Evolutionary conservation across 2,113 vertebrate genomes (phyloP), one percentile per base, ranked within the genome.

Genomic region (Speoplatyrhinus poulsoni): DNA sequence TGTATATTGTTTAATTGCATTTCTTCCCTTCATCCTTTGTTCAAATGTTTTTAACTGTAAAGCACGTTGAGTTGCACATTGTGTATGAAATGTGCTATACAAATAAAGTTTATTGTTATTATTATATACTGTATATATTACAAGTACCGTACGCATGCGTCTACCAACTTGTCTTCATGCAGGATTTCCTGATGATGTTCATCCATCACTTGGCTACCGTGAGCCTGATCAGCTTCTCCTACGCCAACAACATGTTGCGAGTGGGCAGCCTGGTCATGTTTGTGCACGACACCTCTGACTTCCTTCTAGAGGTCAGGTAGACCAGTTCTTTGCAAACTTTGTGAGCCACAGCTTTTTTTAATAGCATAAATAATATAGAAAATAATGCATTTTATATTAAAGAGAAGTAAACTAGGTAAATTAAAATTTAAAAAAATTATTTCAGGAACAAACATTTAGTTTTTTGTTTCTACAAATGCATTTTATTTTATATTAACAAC

Each of bases 161-260:
- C 12, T 11, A 8, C 47, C 47, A 9, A 67, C 6, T 46, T 26
- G 61, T 32, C 41, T 53, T 1, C 53, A 85, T 65, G 8, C 89
- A 99, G 98, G 97, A 99, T 76, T 99, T 98, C 79, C 85, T 96
- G 65, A 92, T 98, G 60, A 99, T 99, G 98, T 98, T 99, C 9
- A 79, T 98, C 68, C 98, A 99, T 91, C 98, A 99, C 73, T 84
- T 98, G 88, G 94, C 93, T 52, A 92, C 95, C 0, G 88, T 98
- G 4, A 88, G 91, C 7, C 94, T 99, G 53, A 94, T 98, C 75
- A 95, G 94, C 0, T 98, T 98, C 81, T 99, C 98, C 0, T 99
- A 98, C 2, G 91, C 94, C 79, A 98, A 95, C 89, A 98, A 98
- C 85, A 98, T 99, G 98, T 88, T 93, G 46, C 93, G 97, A 9